Conservation (phyloP, 2,888 invertebrate genomes). For the Hyalella azteca region DNA sequence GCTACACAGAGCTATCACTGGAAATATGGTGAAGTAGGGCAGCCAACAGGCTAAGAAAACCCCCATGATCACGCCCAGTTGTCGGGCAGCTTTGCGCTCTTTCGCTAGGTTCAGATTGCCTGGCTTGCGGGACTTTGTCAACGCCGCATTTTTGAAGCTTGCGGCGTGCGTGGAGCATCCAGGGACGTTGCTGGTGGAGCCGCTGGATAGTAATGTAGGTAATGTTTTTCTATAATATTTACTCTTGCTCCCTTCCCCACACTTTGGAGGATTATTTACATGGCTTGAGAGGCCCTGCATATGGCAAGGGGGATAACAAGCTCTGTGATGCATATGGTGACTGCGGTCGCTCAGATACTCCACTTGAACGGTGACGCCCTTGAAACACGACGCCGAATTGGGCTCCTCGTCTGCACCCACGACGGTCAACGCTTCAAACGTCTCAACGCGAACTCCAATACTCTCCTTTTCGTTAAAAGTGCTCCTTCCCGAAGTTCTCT, state of each 20-base stretch:
- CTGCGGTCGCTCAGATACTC: constrained; percentile 58
- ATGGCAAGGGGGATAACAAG: constrained; percentile 16
- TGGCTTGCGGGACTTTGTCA: background rate
- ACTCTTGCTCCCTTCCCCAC: background rate
- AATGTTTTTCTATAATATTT: background rate
- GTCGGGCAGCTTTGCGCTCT: constrained; percentile 67
- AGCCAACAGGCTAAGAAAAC: constrained; percentile 69
- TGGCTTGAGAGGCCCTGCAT: background rate
- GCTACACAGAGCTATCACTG: constrained; percentile 67
- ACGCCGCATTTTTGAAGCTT: background rate
- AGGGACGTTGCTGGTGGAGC: background rate
- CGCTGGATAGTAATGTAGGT: background rate
- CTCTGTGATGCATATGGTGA: constrained; percentile 16
- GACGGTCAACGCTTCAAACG: constrained; percentile 33
- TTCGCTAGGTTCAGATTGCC: constrained; percentile 51
- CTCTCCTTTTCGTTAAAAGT: background rate
- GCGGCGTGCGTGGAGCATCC: background rate
- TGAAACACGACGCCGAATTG: constrained; percentile 37
- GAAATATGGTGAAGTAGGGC: constrained; percentile 69
- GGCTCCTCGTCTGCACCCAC: constrained; percentile 15
- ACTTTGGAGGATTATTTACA: background rate
- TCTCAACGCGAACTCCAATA: constrained; percentile 4
- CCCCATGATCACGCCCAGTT: constrained; percentile 69
- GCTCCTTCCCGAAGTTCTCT: background rate
- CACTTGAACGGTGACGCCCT: constrained; percentile 59